Percentiles rank a stretch among this genome's conserved stretches.
Conservation (phyloP, 2,797 vertebrate genomes). For the Acanthurus tractus region DNA sequence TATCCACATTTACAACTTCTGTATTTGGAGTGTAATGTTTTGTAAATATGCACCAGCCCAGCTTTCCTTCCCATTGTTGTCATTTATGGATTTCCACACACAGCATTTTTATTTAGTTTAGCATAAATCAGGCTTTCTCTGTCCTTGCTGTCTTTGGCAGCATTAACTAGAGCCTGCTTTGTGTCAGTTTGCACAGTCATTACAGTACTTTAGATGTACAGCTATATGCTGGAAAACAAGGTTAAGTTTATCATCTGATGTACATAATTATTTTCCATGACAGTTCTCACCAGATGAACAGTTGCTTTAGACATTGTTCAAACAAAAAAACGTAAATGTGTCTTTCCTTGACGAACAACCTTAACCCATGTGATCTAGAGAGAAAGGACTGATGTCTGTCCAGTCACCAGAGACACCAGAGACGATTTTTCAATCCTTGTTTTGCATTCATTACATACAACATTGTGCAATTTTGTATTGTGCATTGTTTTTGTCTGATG, state of each 20-base stretch:
- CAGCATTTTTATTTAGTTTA: conserved; percentile 4
- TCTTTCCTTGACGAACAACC: not conserved
- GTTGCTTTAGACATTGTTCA: not conserved
- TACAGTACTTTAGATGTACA: not conserved
- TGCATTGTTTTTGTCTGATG: not conserved
- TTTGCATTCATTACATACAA: too few species aligned
- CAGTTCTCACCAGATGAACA: not conserved
- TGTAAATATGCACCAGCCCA: not conserved
- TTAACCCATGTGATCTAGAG: not conserved
- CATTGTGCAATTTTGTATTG: not conserved
- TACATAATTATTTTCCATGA: not conserved
- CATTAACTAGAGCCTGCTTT: not conserved
- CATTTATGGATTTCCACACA: conserved; percentile 7
- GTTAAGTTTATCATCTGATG: not conserved
- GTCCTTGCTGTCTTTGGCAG: not conserved
- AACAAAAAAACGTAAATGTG: not conserved
- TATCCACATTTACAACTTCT: conserved; percentile 20
- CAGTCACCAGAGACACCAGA: not conserved
- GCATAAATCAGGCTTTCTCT: not conserved
- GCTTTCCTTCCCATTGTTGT: not conserved
- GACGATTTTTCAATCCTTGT: not conserved
- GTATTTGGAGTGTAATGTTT: not conserved
- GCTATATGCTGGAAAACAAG: not conserved
- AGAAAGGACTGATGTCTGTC: not conserved
- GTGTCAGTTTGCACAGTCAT: not conserved